Evolutionary conservation across 1,140 invertebrate genomes (phyloP).

Genomic region (Pogonomyrmex barbatus): DNA sequence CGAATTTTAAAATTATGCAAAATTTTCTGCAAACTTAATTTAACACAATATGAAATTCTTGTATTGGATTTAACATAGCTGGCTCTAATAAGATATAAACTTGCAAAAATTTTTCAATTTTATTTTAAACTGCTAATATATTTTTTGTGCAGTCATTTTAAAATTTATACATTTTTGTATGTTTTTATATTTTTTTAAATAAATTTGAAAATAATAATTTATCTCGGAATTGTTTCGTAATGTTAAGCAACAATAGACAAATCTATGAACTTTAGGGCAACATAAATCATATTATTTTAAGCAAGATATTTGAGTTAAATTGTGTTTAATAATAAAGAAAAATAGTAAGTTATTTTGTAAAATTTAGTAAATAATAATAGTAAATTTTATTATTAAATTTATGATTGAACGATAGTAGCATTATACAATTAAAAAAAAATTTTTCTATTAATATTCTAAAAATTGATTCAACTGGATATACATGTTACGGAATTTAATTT

Average conservation of each 20-base stretch:
- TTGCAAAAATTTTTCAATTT: neutral
- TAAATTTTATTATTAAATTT: neutral
- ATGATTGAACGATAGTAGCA: too few species aligned
- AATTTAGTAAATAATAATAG: neutral
- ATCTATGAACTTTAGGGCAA: neutral
- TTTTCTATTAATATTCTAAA: neutral
- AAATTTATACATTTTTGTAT: neutral
- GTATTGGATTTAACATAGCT: neutral
- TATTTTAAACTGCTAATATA: neutral
- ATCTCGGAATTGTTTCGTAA: neutral
- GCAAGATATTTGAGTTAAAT: constrained; percentile 2
- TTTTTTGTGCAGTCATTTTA: neutral
- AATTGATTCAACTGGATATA: neutral
- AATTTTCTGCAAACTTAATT: neutral
- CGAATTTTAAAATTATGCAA: neutral
- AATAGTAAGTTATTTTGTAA: neutral
- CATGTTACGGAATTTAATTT: neutral
- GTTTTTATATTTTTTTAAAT: neutral
- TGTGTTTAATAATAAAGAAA: constrained; percentile 17
- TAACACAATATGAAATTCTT: neutral
- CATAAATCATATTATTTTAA: constrained; percentile 33
- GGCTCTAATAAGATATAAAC: neutral
- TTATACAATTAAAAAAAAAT: too few species aligned
- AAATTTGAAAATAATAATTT: neutral
- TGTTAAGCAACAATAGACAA: neutral